Conservation (phyloP, 2,797 vertebrate genomes). For the Lerista edwardsae region DNA sequence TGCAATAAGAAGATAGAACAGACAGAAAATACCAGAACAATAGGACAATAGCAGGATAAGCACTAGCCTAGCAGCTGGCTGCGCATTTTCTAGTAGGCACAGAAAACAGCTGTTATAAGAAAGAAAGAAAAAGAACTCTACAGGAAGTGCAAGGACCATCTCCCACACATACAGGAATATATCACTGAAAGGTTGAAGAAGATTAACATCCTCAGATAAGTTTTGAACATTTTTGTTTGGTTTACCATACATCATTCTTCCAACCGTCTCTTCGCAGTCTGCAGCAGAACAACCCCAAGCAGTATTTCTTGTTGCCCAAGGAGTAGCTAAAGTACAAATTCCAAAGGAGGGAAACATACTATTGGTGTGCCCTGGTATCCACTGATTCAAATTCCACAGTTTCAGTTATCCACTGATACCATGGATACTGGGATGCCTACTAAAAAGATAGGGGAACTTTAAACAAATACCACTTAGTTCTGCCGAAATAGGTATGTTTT, state of each 20-base stretch:
- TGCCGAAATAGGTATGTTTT: background rate
- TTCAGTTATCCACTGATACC: no score
- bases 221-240: background rate
- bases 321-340: background rate
- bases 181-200: background rate
- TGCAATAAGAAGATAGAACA: background rate
- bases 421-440: no score
- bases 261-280: background rate
- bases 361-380: no score
- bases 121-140: background rate
- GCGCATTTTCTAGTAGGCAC: background rate
- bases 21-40: constrained; percentile 3
- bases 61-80: background rate
- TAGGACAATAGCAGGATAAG: background rate
- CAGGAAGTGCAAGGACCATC: background rate
- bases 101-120: background rate
- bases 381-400: no score
- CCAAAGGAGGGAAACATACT: background rate
- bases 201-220: background rate
- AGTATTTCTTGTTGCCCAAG: background rate
- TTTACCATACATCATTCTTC: background rate
- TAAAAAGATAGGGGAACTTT: no score
- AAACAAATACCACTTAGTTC: background rate
- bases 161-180: background rate
- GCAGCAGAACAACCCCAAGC: background rate